Conservation (phyloP, 2,888 invertebrate genomes). For the Heliconius aoede region DNA sequence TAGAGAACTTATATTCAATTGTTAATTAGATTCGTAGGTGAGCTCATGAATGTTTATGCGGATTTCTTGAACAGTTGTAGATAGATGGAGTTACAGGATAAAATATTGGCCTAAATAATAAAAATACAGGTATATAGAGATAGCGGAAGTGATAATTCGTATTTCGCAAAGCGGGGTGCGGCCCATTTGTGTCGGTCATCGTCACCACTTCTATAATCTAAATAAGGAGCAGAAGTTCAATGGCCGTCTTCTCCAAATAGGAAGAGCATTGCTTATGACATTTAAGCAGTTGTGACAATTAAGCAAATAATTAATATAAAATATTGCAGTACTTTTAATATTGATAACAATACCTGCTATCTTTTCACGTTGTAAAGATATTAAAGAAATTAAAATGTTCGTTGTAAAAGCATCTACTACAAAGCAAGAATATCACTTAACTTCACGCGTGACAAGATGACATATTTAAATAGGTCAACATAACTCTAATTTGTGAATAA, state of each 20-base stretch:
- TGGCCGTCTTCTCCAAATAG: constrained; percentile 70
- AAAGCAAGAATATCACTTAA: constrained; percentile 9
- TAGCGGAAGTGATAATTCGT: constrained; percentile 75
- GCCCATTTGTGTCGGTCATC: constrained; percentile 72
- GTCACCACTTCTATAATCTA: constrained; percentile 81
- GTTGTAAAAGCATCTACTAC: background rate
- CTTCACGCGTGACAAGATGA: constrained; percentile 42
- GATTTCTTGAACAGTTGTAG: background rate
- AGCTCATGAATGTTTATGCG: background rate
- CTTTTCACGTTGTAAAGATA: background rate
- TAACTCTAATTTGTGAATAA: constrained; percentile 52
- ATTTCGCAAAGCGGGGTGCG: constrained; percentile 70
- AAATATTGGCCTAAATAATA: background rate
- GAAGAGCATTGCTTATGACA: constrained; percentile 67
- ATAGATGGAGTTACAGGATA: background rate
- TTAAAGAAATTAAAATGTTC: background rate
- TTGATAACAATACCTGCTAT: background rate
- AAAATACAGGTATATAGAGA: constrained; percentile 59
- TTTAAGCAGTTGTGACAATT: constrained; percentile 42
- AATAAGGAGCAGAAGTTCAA: constrained; percentile 84
- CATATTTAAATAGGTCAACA: constrained; percentile 67
- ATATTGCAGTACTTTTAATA: background rate
- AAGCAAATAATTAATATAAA: constrained; percentile 9
- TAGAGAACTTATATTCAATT: background rate
- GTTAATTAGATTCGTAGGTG: background rate